Percentiles rank a stretch among this genome's conserved stretches.
Conservation (phyloP, 2,888 invertebrate species). For the Caenorhabditis macrosperma region DNA sequence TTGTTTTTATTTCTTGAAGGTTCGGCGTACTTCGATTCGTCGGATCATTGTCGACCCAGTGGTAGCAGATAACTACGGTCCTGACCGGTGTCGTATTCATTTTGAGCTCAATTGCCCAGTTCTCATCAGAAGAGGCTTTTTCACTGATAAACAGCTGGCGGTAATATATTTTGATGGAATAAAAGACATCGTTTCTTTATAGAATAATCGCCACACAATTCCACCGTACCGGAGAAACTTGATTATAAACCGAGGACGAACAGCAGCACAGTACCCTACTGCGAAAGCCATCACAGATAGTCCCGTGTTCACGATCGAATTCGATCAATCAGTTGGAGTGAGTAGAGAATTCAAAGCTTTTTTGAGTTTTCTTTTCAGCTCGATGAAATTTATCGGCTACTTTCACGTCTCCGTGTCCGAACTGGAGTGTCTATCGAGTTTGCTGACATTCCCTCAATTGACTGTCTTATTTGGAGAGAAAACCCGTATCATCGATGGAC, state of each 20-base stretch:
- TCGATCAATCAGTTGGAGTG: conserved; percentile 40
- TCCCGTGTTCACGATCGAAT: conserved; percentile 64
- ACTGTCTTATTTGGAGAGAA: conserved; percentile 55
- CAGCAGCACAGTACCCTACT: conserved; percentile 41
- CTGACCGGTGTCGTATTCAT: conserved; percentile 49
- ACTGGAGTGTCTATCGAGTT: conserved; percentile 66
- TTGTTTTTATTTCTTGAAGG: no score
- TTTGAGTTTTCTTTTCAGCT: conserved; percentile 25
- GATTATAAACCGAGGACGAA: conserved; percentile 54
- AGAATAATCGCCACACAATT: neutral
- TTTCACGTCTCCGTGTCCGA: conserved; percentile 64
- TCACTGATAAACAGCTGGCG: conserved; percentile 32
- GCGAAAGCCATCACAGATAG: conserved; percentile 61
- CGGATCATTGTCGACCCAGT: conserved; percentile 66
- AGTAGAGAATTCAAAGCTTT: neutral
- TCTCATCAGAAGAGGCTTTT: conserved; percentile 55
- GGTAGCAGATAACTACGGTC: conserved; percentile 46
- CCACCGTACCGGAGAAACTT: conserved; percentile 39
- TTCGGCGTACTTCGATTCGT: conserved; percentile 57
- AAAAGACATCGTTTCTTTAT: neutral
- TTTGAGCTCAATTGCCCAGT: conserved; percentile 64
- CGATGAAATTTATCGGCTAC: conserved; percentile 55
- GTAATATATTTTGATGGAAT: no score
- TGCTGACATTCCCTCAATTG: conserved; percentile 54
- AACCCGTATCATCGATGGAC: conserved; percentile 60